A percentile compares a stretch with the other conserved stretches of the same genome.
Evolutionary conservation across 2,888 invertebrate genomes (phyloP).

Genomic region (Dynastes tityus): DNA sequence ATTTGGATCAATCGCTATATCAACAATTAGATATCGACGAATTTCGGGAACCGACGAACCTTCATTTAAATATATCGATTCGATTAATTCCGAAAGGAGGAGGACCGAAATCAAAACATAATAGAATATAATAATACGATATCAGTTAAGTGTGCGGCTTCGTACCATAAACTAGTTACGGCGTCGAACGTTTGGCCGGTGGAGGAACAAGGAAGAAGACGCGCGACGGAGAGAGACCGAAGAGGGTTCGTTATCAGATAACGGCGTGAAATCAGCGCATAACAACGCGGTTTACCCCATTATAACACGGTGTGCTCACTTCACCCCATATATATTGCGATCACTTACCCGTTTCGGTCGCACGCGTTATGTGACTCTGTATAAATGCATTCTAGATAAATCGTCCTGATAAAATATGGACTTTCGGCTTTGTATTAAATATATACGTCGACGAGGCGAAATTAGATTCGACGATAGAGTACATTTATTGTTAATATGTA

Average conservation of each 20-base stretch:
- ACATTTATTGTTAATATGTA: background rate
- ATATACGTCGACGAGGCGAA: slow-evolving; percentile 23
- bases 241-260: slow-evolving; percentile 69
- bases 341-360: slow-evolving; percentile 59
- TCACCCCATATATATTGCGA: slow-evolving; percentile 53
- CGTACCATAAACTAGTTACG: slow-evolving; percentile 41
- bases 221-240: slow-evolving; percentile 57
- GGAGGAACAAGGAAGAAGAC: background rate
- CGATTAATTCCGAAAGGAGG: slow-evolving; percentile 29
- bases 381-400: slow-evolving; percentile 70
- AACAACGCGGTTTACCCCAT: slow-evolving; percentile 71
- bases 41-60: slow-evolving; percentile 14
- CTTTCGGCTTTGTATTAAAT: slow-evolving; percentile 67
- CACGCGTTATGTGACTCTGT: slow-evolving; percentile 63
- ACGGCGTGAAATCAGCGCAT: slow-evolving; percentile 70
- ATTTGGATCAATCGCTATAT: too few species aligned
- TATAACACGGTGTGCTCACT: slow-evolving; percentile 64
- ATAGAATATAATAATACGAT: slow-evolving; percentile 48
- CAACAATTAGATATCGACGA: slow-evolving; percentile 14
- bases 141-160: slow-evolving; percentile 53
- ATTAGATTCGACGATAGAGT: slow-evolving; percentile 6
- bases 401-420: slow-evolving; percentile 70
- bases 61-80: slow-evolving; percentile 43
- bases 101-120: slow-evolving; percentile 48
- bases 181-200: slow-evolving; percentile 8